Base-by-base conservation (phyloP, 2,113 vertebrate genomes). In the Aphyosemion australe region DNA sequence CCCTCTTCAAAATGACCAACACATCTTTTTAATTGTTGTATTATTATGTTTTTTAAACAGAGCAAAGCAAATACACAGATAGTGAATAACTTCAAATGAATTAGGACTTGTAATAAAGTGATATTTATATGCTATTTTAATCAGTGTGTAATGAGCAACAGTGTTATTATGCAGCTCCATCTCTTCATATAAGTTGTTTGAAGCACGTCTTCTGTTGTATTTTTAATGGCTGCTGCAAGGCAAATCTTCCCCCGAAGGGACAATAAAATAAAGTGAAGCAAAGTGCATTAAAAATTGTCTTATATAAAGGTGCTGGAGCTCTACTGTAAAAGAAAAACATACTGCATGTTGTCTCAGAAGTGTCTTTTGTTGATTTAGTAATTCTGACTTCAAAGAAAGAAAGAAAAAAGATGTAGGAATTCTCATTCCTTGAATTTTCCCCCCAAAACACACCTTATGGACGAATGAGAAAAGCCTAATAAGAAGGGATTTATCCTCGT, bases 201-300 rank as follows among this genome's bases (percentile, higher is more conserved):
- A 88, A 86, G 85, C 65, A 64, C 20, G 3, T 79, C 74, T 63
- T 86, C 72, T 86, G 76, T 85, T 88, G 76, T 80, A 84, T 86
- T 83, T 88, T 80, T 84, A 88, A 84, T 86, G 84, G 56, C 62
- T 54, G 64, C 78, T 77, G 72, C 68, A 31, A 72, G 79, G 69
- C 66, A n/a, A 61, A 67, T 62, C 72, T 55, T 72, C 60, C 79
- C 86, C 79, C 71, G 56, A 65, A 76, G 83, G 79, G 66, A 85
- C 78, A 78, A 65, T 81, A 63, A 83, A 66, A 74, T 18, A 62
- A 78, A 86, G 53, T 41, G 59, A 72, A 45, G 68, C 50, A 59
- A 71, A 76, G 63, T 61, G 41, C 31, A 20, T 57, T 14, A 51
- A 18, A 34, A 51, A 62, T 48, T 43, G 39, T 45, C 4, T 19